These are phyloP conservation scores for Tribolium freemani DNA, from an alignment of 2,888 invertebrate genomes.

Conservation along the genomic window DNA sequence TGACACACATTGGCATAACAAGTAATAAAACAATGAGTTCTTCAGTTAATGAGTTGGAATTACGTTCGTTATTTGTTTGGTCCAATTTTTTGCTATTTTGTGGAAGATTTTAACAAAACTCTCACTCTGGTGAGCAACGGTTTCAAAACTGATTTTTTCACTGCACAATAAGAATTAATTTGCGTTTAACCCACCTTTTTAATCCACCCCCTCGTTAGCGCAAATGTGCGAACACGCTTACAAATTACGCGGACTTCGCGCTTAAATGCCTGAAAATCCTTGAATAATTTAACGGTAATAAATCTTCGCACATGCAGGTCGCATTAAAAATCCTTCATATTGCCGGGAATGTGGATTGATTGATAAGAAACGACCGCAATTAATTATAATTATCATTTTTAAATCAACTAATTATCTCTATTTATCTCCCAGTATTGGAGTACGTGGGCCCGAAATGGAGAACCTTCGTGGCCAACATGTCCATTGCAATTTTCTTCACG, in stretches of 20 bases:
- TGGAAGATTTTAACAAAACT: background rate
- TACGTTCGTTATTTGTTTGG: background rate
- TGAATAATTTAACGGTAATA: conserved; percentile 8
- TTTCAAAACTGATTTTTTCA: no score
- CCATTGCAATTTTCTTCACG: conserved; percentile 90
- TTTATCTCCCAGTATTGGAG: conserved; percentile 76
- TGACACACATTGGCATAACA: background rate
- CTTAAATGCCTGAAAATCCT: conserved; percentile 3
- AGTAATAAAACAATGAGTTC: background rate
- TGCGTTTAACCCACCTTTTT: no score
- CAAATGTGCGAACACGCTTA: no score
- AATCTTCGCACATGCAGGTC: background rate
- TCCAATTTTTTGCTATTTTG: background rate
- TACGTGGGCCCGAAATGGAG: conserved; percentile 93
- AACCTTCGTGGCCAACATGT: conserved; percentile 92
- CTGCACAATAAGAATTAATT: no score
- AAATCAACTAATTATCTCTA: conserved; percentile 3
- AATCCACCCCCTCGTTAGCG: no score
- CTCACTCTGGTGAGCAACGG: no score
- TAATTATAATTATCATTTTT: conserved; percentile 18
- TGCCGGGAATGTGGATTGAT: conserved; percentile 9
- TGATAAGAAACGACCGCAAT: background rate
- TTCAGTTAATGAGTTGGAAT: background rate
- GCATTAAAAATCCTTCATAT: conserved; percentile 8
- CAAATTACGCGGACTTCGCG: background rate